Percentiles rank a stretch among this genome's conserved stretches.
phyloP scores from a whole-genome alignment of 1,140 invertebrate species.

The Cydia strobilella region DNA sequence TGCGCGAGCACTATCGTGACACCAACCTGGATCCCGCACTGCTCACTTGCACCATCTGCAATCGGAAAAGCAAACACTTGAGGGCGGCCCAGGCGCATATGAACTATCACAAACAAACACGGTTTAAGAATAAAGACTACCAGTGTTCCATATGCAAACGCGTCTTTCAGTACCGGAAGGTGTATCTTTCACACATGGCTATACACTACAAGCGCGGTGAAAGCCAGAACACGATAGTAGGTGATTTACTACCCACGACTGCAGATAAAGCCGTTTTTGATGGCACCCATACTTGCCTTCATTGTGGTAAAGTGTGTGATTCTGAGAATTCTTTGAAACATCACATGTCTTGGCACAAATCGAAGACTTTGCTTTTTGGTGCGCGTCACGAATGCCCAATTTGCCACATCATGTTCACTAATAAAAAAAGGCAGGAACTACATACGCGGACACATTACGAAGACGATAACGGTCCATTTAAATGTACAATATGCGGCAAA shows the following conservation, averaged over 20 bases:
- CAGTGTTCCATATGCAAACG: conserved; percentile 74
- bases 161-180: conserved; percentile 67
- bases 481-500: conserved; percentile 71
- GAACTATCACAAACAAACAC: conserved; percentile 75
- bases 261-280: conserved; percentile 48
- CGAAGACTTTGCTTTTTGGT: conserved; percentile 61
- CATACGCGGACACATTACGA: conserved; percentile 72
- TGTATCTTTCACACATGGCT: conserved; percentile 73
- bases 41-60: conserved; percentile 71
- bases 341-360: conserved; percentile 73
- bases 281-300: conserved; percentile 63
- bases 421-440: conserved; percentile 63
- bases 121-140: conserved; percentile 72
- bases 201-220: conserved; percentile 71
- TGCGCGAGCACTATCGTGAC: conserved; percentile 73
- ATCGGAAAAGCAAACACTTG: conserved; percentile 70
- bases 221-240: conserved; percentile 61
- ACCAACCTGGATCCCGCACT: conserved; percentile 64
- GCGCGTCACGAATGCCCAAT: conserved; percentile 66
- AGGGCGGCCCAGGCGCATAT: conserved; percentile 74
- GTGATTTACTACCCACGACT: conserved; percentile 45
- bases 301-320: conserved; percentile 72
- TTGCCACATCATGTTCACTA: conserved; percentile 70
- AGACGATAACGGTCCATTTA: conserved; percentile 67
- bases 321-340: conserved; percentile 69